Conservation (phyloP, 2,113 vertebrate genomes). For the Callionymus lyra region DNA sequence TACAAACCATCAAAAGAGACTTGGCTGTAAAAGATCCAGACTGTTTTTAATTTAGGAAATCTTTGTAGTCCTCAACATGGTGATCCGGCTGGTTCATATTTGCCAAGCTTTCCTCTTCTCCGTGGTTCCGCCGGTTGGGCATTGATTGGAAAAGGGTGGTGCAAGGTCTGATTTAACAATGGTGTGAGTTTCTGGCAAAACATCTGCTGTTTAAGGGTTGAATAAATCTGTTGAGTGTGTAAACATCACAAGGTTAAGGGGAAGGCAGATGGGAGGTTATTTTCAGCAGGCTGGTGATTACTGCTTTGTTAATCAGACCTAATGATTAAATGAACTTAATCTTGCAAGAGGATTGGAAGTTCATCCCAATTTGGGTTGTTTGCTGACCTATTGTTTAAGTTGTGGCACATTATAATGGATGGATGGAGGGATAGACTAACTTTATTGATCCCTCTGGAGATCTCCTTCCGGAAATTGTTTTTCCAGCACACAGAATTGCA, state of each 20-base stretch:
- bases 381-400: slow-evolving; percentile 24
- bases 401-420: too few species aligned
- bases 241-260: slow-evolving; percentile 1
- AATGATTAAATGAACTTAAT: slow-evolving; percentile 18
- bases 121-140: not conserved
- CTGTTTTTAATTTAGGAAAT: slow-evolving; percentile 29
- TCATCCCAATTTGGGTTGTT: slow-evolving; percentile 19
- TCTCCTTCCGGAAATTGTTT: too few species aligned
- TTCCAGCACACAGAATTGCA: too few species aligned
- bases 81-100: too few species aligned
- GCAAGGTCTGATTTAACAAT: slow-evolving; percentile 2
- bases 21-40: slow-evolving; percentile 8
- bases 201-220: slow-evolving; percentile 14
- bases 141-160: slow-evolving; percentile 2
- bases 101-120: slow-evolving; percentile 1
- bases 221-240: slow-evolving; percentile 1
- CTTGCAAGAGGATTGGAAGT: slow-evolving; percentile 16
- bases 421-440: too few species aligned
- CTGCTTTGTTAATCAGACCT: slow-evolving; percentile 12
- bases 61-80: too few species aligned
- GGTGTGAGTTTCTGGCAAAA: slow-evolving; percentile 6
- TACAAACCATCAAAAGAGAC: slow-evolving; percentile 24
- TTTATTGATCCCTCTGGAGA: too few species aligned
- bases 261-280: slow-evolving; percentile 13
- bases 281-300: slow-evolving; percentile 10